Evolutionary conservation across 2,797 vertebrate species (phyloP).

Genomic region (Benthosema pterotum): DNA sequence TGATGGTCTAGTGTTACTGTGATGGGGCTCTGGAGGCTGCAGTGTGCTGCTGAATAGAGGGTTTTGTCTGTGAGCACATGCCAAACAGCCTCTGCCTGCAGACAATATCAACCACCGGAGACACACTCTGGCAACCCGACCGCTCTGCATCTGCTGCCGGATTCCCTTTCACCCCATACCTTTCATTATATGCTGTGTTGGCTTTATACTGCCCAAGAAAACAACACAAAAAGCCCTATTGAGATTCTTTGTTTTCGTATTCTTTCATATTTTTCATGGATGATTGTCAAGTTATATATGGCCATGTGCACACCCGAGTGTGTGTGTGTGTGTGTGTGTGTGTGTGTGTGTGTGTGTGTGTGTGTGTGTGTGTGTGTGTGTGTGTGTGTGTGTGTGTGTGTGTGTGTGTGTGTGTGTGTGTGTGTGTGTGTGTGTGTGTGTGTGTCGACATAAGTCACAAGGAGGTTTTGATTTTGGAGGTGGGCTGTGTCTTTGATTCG

Average conservation of each 20-base stretch:
- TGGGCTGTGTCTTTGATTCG: too few species aligned
- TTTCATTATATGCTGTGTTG: constrained; percentile 49
- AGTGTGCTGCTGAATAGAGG: constrained; percentile 58
- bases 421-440: constrained; percentile 7
- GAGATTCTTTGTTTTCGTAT: constrained; percentile 15
- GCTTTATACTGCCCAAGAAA: constrained; percentile 22
- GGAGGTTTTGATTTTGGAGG: too few species aligned
- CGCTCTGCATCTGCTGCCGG: constrained; percentile 65
- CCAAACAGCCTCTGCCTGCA: constrained; percentile 28
- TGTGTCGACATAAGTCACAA: too few species aligned
- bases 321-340: background rate
- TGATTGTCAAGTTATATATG: too few species aligned
- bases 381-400: constrained; percentile 6
- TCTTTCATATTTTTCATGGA: constrained; percentile 17
- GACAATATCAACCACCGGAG: constrained; percentile 56
- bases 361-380: constrained; percentile 14
- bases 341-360: constrained; percentile 7
- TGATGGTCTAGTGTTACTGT: constrained; percentile 39
- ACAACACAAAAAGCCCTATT: background rate
- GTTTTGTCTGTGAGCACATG: constrained; percentile 58
- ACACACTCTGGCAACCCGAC: constrained; percentile 26
- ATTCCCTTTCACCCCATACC: constrained; percentile 66
- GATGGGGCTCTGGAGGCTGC: constrained; percentile 52
- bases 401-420: background rate
- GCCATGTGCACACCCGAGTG: too few species aligned